Conservation (phyloP, 2,888 invertebrate genomes). For the Acleris emargana region DNA sequence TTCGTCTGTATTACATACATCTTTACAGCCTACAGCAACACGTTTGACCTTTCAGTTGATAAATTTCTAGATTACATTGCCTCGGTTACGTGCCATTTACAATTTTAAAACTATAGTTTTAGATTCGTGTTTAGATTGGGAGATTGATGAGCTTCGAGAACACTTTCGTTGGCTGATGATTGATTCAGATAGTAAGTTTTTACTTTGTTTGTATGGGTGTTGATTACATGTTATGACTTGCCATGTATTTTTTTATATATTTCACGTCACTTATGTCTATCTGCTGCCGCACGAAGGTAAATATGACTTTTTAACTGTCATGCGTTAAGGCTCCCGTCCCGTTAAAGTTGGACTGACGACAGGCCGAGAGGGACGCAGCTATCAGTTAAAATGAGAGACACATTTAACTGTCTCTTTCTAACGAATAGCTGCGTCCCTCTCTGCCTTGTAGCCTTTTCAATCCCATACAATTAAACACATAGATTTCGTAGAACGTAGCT, state of each 20-base stretch:
- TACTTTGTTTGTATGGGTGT: neutral
- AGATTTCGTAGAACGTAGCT: too few species aligned
- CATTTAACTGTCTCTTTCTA: too few species aligned
- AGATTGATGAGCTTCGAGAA: conserved; percentile 16
- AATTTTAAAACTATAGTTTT: conserved; percentile 9
- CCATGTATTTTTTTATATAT: too few species aligned
- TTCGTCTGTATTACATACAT: neutral
- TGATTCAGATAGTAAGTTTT: conserved; percentile 5
- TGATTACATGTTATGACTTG: neutral
- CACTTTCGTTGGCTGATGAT: conserved; percentile 28
- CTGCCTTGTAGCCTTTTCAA: too few species aligned
- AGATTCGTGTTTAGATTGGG: conserved; percentile 26
- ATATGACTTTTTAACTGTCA: neutral
- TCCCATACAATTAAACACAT: too few species aligned
- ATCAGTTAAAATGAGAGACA: too few species aligned
- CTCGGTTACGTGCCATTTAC: conserved; percentile 14
- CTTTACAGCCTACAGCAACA: conserved; percentile 17
- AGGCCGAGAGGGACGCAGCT: too few species aligned
- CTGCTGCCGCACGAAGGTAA: neutral
- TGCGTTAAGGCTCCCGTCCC: too few species aligned
- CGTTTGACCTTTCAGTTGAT: conserved; percentile 31
- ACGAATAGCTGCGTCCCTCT: too few species aligned
- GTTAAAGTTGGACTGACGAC: too few species aligned
- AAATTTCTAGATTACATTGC: conserved; percentile 27
- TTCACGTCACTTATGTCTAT: neutral